Percentiles rank a stretch among this genome's conserved stretches.
These are phyloP conservation scores for Lerema accius DNA, from an alignment of 1,140 invertebrate species.

Conservation along the genomic window DNA sequence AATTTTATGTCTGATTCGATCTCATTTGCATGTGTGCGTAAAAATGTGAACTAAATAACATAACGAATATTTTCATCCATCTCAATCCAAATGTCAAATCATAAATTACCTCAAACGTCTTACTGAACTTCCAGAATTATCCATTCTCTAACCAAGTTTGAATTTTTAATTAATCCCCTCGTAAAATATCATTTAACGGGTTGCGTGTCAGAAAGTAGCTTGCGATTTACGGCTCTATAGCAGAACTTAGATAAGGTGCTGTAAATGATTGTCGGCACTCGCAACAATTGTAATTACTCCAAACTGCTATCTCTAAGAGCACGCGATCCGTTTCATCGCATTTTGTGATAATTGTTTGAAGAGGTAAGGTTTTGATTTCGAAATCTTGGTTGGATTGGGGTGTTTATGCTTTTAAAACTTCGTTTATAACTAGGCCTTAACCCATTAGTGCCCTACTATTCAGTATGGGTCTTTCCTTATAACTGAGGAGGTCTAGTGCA, in stretches of 20 bases:
- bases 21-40: too few relatives aligned
- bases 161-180: not conserved
- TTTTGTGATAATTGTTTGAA: constrained; percentile 67
- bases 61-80: too few relatives aligned
- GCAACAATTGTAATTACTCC: constrained; percentile 81
- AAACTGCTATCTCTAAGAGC: constrained; percentile 74
- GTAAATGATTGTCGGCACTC: constrained; percentile 81
- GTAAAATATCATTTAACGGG: constrained; percentile 11
- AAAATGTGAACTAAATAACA: too few relatives aligned
- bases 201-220: constrained; percentile 64
- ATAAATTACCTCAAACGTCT: too few relatives aligned
- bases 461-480: too few relatives aligned
- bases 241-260: constrained; percentile 79
- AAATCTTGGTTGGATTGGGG: not conserved
- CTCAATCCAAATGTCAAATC: too few relatives aligned
- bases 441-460: too few relatives aligned
- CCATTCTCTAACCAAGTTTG: not conserved
- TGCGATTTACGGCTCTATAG: constrained; percentile 81
- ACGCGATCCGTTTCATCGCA: constrained; percentile 74
- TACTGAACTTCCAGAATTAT: too few relatives aligned
- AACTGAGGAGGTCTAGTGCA: too few relatives aligned
- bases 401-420: too few relatives aligned
- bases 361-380: constrained; percentile 8
- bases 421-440: too few relatives aligned
- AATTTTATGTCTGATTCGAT: too few relatives aligned